These are phyloP conservation scores for Epizoanthus scotinus DNA, from an alignment of 92 coral and sea anemone genomes.

Conservation along the genomic window DNA sequence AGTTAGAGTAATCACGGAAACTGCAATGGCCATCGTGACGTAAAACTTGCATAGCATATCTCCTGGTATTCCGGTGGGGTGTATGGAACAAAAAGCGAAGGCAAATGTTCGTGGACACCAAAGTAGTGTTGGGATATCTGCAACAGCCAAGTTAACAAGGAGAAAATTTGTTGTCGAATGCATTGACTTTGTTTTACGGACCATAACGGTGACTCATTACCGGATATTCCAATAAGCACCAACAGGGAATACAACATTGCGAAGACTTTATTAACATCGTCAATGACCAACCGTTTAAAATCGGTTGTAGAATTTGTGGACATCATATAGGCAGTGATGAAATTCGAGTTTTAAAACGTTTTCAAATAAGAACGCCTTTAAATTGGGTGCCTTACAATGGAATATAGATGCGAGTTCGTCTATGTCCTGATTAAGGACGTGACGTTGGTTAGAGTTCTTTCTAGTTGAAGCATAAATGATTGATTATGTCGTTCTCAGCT, in stretches of 20 bases:
- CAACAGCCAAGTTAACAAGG: conserved; percentile 67
- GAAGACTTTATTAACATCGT: conserved; percentile 47
- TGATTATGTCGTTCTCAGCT: no score
- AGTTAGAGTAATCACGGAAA: conserved; percentile 60
- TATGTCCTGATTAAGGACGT: no score
- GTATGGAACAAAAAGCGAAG: conserved; percentile 54
- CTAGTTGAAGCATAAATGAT: no score
- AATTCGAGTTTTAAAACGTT: no score
- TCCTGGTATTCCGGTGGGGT: conserved; percentile 55
- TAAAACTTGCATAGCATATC: conserved; percentile 66
- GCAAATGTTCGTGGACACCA: conserved; percentile 71
- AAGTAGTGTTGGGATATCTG: conserved; percentile 58
- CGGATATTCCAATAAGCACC: conserved; percentile 52
- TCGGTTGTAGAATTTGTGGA: conserved; percentile 24
- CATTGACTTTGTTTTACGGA: conserved; percentile 61
- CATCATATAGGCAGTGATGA: no score
- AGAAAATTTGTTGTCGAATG: conserved; percentile 70
- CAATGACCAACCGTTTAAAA: conserved; percentile 53
- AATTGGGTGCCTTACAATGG: no score
- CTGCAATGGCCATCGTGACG: conserved; percentile 55
- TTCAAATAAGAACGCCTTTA: no score
- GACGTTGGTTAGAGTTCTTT: no score
- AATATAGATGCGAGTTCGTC: no score
- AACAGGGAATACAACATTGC: conserved; percentile 50
- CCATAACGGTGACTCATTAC: conserved; percentile 65